Conservation (phyloP, 2,113 vertebrate species). For the Atherinomorus stipes region DNA sequence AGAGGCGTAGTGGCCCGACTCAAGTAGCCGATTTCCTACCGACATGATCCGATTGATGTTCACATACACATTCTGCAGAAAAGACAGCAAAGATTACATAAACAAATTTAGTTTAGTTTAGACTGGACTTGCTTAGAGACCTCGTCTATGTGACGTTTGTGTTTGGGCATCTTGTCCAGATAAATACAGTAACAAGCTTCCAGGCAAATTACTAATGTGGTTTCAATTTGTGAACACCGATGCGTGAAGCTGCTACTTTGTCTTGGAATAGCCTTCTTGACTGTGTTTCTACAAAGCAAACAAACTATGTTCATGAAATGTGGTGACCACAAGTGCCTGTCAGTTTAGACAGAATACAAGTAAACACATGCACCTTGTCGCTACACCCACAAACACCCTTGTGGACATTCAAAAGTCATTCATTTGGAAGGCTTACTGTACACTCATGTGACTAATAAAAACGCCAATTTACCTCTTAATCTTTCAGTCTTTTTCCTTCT, state of each 20-base stretch:
- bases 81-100: neutral
- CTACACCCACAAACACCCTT: neutral
- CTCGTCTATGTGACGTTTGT: neutral
- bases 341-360: constrained; percentile 8
- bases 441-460: constrained; percentile 50
- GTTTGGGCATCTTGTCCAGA: neutral
- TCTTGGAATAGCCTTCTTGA: neutral
- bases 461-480: constrained; percentile 50
- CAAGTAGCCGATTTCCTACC: constrained; percentile 93
- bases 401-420: constrained; percentile 46
- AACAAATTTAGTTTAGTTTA: neutral
- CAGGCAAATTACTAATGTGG: constrained; percentile 3
- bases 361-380: constrained; percentile 10
- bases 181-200: constrained; percentile 18
- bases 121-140: neutral
- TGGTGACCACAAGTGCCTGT: constrained; percentile 7
- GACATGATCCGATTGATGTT: constrained; percentile 99
- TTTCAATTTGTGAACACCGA: constrained; percentile 8
- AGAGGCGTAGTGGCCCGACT: constrained; percentile 96
- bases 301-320: constrained; percentile 17
- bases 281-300: constrained; percentile 19
- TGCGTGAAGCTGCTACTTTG: neutral
- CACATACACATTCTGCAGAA: constrained; percentile 93
- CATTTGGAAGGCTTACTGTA: constrained; percentile 29
- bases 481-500: constrained; percentile 51